Evolutionary conservation across 2,797 vertebrate species (phyloP).

Genomic region (Monodelphis domestica): DNA sequence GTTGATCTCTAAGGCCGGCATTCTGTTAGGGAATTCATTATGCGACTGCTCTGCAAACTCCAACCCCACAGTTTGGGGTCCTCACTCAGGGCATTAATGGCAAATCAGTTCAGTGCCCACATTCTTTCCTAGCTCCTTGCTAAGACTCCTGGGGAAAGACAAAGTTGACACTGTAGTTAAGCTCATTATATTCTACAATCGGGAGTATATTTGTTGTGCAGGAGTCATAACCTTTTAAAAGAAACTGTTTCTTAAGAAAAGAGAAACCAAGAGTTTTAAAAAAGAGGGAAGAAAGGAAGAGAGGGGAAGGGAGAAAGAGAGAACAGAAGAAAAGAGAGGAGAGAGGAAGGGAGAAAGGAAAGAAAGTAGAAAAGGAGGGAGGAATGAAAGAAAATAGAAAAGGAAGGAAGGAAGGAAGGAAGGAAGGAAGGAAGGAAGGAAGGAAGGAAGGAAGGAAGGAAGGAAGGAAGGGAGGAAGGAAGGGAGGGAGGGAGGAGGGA

Average conservation of each 20-base stretch:
- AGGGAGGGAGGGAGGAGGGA: no score
- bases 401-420: no score
- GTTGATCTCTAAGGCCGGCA: neutral
- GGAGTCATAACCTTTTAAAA: neutral
- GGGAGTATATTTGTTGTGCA: neutral
- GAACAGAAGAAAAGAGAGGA: no score
- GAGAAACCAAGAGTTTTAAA: neutral
- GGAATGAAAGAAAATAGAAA: no score
- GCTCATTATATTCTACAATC: neutral
- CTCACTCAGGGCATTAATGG: neutral
- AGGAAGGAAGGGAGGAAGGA: no score
- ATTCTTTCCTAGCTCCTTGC: neutral
- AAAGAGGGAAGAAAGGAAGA: no score
- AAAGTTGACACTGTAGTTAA: neutral
- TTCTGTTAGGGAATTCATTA: neutral
- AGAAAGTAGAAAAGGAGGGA: no score
- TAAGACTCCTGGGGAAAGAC: neutral
- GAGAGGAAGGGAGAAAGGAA: no score
- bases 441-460: no score
- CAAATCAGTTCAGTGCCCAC: neutral
- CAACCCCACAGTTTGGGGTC: neutral
- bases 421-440: no score
- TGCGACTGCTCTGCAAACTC: neutral
- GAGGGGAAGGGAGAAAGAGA: no score
- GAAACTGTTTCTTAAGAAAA: slow-evolving; percentile 5